Evolutionary conservation across 2,797 vertebrate species (phyloP).

Genomic region (Acrossocheilus wenchowensis): DNA sequence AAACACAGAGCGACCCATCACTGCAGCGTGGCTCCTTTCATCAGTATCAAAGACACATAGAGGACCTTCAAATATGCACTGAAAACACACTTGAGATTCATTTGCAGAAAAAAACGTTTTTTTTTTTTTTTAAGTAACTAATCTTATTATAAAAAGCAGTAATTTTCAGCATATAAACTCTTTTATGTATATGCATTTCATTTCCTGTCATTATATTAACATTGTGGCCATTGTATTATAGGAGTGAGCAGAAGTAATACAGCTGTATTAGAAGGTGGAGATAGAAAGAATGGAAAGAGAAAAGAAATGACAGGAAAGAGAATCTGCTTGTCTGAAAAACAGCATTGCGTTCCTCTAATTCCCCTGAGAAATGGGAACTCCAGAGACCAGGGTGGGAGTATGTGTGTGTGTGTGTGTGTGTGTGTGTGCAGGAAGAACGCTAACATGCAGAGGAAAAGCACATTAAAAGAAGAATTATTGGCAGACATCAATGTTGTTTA

Average conservation of each 20-base stretch:
- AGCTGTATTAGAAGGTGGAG: neutral
- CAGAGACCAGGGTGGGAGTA: conserved; percentile 28
- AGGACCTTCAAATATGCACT: neutral
- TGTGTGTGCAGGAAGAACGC: conserved; percentile 38
- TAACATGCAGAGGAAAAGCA: conserved; percentile 67
- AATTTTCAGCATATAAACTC: neutral
- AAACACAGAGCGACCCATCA: neutral
- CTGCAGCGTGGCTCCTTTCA: neutral
- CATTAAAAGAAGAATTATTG: conserved; percentile 70
- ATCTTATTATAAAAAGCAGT: neutral
- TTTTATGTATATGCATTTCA: neutral
- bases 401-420: conserved; percentile 1
- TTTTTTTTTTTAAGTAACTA: neutral
- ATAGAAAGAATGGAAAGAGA: neutral
- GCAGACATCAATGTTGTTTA: conserved; percentile 67
- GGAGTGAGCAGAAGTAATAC: neutral
- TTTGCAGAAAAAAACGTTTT: neutral
- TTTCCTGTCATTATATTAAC: neutral
- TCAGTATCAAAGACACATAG: neutral
- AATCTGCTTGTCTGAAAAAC: conserved; percentile 41
- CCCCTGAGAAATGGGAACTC: conserved; percentile 48
- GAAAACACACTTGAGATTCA: neutral
- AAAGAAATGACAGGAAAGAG: conserved; percentile 2
- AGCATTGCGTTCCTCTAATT: conserved; percentile 44
- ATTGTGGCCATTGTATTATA: neutral